These are phyloP conservation scores for Pheosia tremula DNA, from an alignment of 2,888 invertebrate species.

Conservation along the genomic window DNA sequence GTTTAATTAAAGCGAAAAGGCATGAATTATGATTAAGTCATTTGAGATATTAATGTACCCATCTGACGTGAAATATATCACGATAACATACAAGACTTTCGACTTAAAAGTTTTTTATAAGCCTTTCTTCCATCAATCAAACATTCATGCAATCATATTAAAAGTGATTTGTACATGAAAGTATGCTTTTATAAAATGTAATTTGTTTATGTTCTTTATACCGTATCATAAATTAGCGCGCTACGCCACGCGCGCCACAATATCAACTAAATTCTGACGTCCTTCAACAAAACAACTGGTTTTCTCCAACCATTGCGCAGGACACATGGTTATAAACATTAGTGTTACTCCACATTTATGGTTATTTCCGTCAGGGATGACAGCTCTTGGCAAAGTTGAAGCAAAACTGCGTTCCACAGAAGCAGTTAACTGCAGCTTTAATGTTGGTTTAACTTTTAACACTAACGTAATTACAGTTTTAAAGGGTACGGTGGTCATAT, in stretches of 20 bases:
- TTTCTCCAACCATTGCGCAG: background rate
- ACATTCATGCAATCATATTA: too few species aligned
- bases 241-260: background rate
- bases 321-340: background rate
- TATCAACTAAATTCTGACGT: background rate
- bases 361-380: background rate
- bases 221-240: background rate
- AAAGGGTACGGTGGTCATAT: background rate
- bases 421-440: background rate
- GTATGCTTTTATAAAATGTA: background rate
- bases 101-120: too few species aligned
- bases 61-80: too few species aligned
- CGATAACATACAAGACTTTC: too few species aligned
- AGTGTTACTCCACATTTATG: too few species aligned
- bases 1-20: too few species aligned
- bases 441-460: background rate
- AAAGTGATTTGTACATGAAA: too few species aligned
- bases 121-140: too few species aligned
- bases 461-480: background rate
- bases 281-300: background rate
- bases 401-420: constrained; percentile 1
- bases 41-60: too few species aligned
- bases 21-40: too few species aligned
- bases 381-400: background rate
- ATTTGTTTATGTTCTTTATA: background rate